These are phyloP conservation scores for Macrosteles quadrilineatus DNA, from an alignment of 1,140 invertebrate genomes.

Conservation along the genomic window DNA sequence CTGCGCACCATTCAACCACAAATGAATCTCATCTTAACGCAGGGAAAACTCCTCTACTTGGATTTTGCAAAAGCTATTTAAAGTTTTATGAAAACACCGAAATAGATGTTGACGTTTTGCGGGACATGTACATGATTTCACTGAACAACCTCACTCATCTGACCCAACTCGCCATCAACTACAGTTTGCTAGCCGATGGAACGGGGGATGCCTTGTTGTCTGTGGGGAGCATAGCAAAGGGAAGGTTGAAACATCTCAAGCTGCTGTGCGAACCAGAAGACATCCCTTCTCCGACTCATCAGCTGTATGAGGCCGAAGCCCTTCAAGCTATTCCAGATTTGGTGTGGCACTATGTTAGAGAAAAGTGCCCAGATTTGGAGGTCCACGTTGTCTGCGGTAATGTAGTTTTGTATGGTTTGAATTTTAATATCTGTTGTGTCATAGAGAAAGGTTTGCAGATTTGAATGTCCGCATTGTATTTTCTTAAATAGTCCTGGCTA, in stretches of 20 bases:
- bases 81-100: not conserved
- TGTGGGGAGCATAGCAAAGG: not conserved
- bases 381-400: conserved; percentile 18
- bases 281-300: not conserved
- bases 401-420: not conserved
- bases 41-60: too few species aligned
- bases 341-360: not conserved
- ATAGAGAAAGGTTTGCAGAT: not conserved
- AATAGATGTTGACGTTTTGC: not conserved
- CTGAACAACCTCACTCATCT: not conserved
- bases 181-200: not conserved
- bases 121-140: not conserved
- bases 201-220: conserved; percentile 1
- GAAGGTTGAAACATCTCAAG: not conserved
- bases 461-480: not conserved
- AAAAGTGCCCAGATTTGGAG: not conserved
- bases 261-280: conserved; percentile 8
- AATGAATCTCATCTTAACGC: too few species aligned
- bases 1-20: too few species aligned
- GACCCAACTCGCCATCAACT: not conserved
- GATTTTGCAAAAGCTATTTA: not conserved
- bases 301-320: not conserved
- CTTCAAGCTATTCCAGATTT: not conserved
- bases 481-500: not conserved
- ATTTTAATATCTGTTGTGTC: not conserved